A percentile compares a stretch with the other conserved stretches of the same genome.
These are phyloP conservation scores for Propithecus deckenii DNA, from an alignment of 2,797 vertebrate species.

Conservation along the genomic window DNA sequence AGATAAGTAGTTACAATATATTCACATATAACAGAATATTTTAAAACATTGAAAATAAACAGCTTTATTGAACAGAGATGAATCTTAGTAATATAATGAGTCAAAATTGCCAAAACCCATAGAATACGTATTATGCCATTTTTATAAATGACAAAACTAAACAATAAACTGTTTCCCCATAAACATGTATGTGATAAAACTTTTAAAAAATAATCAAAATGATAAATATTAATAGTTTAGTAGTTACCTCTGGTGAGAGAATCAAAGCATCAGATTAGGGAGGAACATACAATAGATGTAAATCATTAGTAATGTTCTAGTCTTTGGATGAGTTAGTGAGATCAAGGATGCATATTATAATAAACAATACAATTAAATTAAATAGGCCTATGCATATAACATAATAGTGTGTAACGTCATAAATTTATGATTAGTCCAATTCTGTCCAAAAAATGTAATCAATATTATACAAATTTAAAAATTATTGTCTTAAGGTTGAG, in stretches of 20 bases:
- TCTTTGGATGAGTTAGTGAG: background rate
- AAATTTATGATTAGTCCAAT: background rate
- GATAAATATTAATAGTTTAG: background rate
- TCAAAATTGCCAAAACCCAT: background rate
- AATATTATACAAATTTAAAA: background rate
- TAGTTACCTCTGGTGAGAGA: background rate
- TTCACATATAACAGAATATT: background rate
- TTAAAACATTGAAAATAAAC: background rate
- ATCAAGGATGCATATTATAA: background rate
- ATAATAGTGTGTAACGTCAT: background rate
- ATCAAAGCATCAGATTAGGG: background rate
- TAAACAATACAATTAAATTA: constrained; percentile 24
- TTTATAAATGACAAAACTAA: background rate
- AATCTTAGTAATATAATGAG: background rate
- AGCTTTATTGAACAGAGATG: background rate
- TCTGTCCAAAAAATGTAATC: background rate
- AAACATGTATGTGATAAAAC: background rate
- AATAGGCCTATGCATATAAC: background rate
- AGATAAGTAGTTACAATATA: background rate
- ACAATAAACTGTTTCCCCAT: background rate
- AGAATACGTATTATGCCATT: background rate
- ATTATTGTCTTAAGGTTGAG: background rate
- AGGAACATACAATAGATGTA: background rate
- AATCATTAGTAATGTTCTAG: background rate
- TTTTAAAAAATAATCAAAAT: background rate